Evolutionary conservation across 2,797 vertebrate species (phyloP).

Genomic region (Diglossa cyanea): DNA sequence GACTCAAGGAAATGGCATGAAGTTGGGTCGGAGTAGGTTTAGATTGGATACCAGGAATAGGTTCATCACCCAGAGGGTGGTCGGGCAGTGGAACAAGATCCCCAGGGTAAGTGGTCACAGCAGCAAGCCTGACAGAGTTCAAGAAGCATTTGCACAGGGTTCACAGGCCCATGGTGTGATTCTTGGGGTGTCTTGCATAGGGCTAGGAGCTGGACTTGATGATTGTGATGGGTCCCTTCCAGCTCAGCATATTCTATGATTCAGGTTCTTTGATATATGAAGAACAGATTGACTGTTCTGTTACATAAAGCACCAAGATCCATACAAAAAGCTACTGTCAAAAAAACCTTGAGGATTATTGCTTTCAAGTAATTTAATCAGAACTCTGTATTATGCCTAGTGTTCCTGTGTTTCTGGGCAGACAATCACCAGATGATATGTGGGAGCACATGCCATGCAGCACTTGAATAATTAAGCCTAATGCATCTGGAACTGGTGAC

Average conservation of each 20-base stretch:
- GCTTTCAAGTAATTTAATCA: neutral
- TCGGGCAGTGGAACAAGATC: rapidly evolving
- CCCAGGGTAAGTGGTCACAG: neutral
- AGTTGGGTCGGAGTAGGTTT: neutral
- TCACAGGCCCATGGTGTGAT: neutral
- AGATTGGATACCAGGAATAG: neutral
- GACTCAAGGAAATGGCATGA: rapidly evolving
- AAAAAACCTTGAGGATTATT: neutral
- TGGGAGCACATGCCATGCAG: rapidly evolving
- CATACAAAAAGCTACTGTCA: neutral
- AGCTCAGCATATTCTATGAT: neutral
- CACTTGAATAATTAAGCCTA: neutral
- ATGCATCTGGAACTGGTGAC: neutral
- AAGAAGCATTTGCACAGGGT: neutral
- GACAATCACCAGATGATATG: neutral
- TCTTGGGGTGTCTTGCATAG: neutral
- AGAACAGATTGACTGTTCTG: neutral
- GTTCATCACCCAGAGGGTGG: neutral
- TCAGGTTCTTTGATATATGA: neutral
- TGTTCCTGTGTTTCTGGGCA: rapidly evolving
- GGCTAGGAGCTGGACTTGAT: rapidly evolving
- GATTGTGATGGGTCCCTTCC: neutral
- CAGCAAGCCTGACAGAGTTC: neutral
- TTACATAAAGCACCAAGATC: neutral
- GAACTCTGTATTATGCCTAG: neutral